Percentiles rank a stretch among this genome's conserved stretches.
phyloP scores from a whole-genome alignment of 2,888 invertebrate genomes.

The Cetonia aurata region DNA sequence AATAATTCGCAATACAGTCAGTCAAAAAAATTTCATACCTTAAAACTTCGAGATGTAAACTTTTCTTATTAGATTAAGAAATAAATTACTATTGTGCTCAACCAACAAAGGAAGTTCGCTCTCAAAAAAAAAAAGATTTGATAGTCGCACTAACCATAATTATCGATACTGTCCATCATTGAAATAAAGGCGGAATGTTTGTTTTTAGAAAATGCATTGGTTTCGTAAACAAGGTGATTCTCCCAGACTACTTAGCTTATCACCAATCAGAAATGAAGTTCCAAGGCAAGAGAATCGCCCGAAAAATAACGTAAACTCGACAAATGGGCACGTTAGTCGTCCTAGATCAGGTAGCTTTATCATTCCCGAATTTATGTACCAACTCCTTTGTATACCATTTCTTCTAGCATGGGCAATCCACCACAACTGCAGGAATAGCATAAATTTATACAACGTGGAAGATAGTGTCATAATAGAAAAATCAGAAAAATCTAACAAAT shows the following conservation, averaged over 20 bases:
- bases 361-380: too few relatives aligned
- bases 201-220: conserved; percentile 74
- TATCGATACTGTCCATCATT: background rate
- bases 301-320: conserved; percentile 1
- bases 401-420: conserved; percentile 75
- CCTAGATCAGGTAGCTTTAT: conserved; percentile 68
- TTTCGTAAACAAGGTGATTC: conserved; percentile 76
- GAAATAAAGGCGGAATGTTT: background rate
- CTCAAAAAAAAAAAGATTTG: too few relatives aligned
- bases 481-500: conserved; percentile 68
- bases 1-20: conserved; percentile 7
- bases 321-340: conserved; percentile 50
- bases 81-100: background rate
- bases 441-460: conserved; percentile 77
- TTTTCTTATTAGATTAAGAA: too few relatives aligned
- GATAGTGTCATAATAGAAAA: conserved; percentile 73
- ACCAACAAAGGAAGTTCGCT: too few relatives aligned
- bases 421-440: conserved; percentile 74
- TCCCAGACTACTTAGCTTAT: conserved; percentile 78
- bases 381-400: conserved; percentile 65
- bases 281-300: conserved; percentile 4
- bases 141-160: background rate
- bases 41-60: too few relatives aligned
- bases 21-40: too few relatives aligned
- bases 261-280: conserved; percentile 70